These are phyloP conservation scores for Tenrec ecaudatus DNA, from an alignment of 2,113 vertebrate species.

Conservation along the genomic window DNA sequence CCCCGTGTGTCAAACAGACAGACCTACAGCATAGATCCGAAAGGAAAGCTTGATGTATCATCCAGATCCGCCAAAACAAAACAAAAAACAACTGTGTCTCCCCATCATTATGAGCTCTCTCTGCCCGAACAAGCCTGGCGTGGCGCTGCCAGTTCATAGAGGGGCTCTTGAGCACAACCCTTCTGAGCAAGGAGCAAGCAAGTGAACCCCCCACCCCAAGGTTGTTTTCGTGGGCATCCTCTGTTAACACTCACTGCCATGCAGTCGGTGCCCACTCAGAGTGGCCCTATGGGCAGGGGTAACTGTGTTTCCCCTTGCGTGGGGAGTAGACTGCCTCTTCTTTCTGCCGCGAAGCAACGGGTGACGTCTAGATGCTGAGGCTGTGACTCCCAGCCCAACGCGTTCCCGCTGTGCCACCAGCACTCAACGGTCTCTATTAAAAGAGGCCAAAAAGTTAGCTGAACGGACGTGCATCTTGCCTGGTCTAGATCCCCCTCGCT, in stretches of 20 bases:
- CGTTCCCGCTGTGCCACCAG: no score
- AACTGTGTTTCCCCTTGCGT: no score
- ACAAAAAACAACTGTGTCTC: background rate
- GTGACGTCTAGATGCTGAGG: no score
- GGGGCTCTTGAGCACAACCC: background rate
- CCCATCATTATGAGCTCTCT: background rate
- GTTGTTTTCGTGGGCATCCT: background rate
- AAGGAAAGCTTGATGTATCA: background rate
- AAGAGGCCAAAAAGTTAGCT: background rate
- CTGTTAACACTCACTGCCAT: no score
- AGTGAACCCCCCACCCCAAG: background rate
- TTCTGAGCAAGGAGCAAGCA: background rate
- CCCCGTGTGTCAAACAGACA: background rate
- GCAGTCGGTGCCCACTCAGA: no score
- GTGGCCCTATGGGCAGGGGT: no score
- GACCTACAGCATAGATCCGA: background rate
- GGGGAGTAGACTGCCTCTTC: no score
- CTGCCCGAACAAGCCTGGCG: background rate
- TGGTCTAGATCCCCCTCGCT: background rate
- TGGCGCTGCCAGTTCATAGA: no score
- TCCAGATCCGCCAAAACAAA: slow-evolving; percentile 27
- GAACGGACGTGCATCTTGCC: background rate
- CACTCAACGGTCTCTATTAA: no score
- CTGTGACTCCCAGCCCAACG: no score
- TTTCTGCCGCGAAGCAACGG: no score